Evolutionary conservation across 2,797 vertebrate species (phyloP), one percentile per base, ranked within the genome.

Genomic region (Tadarida brasiliensis): DNA sequence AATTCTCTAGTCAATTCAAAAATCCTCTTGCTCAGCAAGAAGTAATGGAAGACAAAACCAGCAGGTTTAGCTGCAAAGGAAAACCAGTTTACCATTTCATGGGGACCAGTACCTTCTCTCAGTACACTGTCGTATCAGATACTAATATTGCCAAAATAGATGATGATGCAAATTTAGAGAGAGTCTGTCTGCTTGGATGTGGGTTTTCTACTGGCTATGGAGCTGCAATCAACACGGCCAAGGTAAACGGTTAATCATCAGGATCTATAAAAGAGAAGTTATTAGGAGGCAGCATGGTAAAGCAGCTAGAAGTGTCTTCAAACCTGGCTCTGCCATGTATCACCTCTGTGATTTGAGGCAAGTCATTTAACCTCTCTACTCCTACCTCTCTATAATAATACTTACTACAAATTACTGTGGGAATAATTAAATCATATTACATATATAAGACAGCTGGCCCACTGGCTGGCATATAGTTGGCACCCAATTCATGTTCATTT

Each of bases 41-140:
- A 93, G 63, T 98, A 82, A 97, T 99, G 98, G 97, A 97, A 0
- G 98, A 99, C 93, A 97, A 98, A 92, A 98, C 98, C 56, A 98
- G 98, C 68, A 97, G 98, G 26, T 98, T 99, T 94, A 97, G 98
- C 19, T 99, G 99, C 97, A 99, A 97, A 95, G 99, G 99, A 49
- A 98, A 98, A 83, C 95, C 94, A 90, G 54, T 99, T 86, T 94
- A 98, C 77, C 98, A 99, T 78, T 99, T 99, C 77, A 0, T 98
- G 24, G 98, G 98, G 93, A 54, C 97, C 90, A 98, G 99, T 96
- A 98, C 98, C 19, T 99, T 99, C 97, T 97, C 98, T 51, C 98
- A 99, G 95, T 99, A 99, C 96, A 99, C 98, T 0, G 99, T 99
- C 11, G 95, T 99, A 22, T 97, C 98, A 0, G 98, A 99, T 30